Evolutionary conservation across 2,113 vertebrate species (phyloP), one percentile per base, ranked within the genome.

Genomic region (Coturnix japonica): DNA sequence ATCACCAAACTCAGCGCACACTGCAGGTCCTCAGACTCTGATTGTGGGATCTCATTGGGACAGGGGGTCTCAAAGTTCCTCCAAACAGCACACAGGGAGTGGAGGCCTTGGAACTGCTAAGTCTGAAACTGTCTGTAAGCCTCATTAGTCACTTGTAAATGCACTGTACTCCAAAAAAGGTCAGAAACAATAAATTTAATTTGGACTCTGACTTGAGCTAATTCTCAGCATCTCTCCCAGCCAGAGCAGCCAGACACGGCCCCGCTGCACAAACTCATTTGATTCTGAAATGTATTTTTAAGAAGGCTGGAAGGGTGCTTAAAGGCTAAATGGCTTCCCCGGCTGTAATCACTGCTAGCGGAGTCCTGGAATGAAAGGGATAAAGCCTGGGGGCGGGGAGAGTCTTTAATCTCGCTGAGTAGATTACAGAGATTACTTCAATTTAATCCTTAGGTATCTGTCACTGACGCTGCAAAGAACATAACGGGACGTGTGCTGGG

Each of bases 381-480:
- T 96, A 78, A 93, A 91, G 70, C 23, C 78, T 59, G 88, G 85
- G 82, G 88, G 82, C 0, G 33, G 89, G 66, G 71, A 75, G 63
- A 91, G 91, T 92, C 81, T 97, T 96, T 97, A 96, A 95, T 98
- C 96, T 94, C 47, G 1, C 96, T 95, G 95, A 97, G 96, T 95
- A 95, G 97, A 97, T 98, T 97, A 97, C 91, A 90, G 95, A 94
- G 96, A 94, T 97, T 96, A 96, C 88, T 59, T 57, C 41, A 71
- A 19, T 94, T 91, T 97, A 97, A 98, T 97, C 97, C 90, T 78
- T 82, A 85, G 66, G 7, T 95, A 96, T 96, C 96, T 96, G 96
- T 95, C 96, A 97, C 95, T 96, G 96, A 97, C 90, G 94, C 93
- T 96, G 95, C 96, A 96, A 96, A 96, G 91, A 95, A 82, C 95